Base-by-base conservation (phyloP, 2,888 invertebrate genomes). In the Alloscopus bannaensis region DNA sequence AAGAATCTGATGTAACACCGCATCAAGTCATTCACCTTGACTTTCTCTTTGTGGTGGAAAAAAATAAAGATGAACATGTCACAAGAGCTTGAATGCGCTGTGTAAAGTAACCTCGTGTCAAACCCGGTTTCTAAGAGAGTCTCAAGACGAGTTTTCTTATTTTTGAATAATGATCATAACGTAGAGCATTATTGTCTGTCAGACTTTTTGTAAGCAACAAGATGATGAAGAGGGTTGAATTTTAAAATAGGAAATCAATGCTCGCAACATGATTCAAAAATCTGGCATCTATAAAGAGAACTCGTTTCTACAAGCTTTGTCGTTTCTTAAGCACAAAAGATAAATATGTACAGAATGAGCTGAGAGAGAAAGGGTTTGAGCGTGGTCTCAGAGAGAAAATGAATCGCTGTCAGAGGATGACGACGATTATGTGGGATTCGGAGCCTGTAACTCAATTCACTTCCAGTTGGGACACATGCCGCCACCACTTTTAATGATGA, bases 401-500 rank as follows among this genome's bases (percentile, higher is more conserved):
- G 69, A 68, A 69, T 68, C 22, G 24, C 31, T 40, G 60, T 66
- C 66, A 59, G 47, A 66, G 40, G 68, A 65, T 65, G 78, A 64
- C 55, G 68, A 62, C 40, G 68, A 69, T 62, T 64, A 71, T 70
- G 55, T 52, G 78, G 65, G 57, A 65, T 78, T 64, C 65, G 47
- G 47, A 78, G 71, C 71, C 78, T 71, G 70, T 78, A 78, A 64
- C 78, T 78, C 65, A 47, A 78, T 78, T 70, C 78, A 78, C 71
- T 71, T 71, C 65, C 78, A n/a, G n/a, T 65, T 55, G 68, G 70
- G 78, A 78, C 78, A 78, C 78, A 78, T 71, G 71, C 78, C 70
- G 71, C 78, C 70, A 71, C 78, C 71, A 78, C 78, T 77, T 69
- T 77, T 69, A 77, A 77, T 77, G 76, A 77, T 77, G 69, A 77